Percentiles rank a stretch among this genome's conserved stretches.
phyloP scores from a whole-genome alignment of 2,888 invertebrate genomes.

The Lasioglossum calceatum region DNA sequence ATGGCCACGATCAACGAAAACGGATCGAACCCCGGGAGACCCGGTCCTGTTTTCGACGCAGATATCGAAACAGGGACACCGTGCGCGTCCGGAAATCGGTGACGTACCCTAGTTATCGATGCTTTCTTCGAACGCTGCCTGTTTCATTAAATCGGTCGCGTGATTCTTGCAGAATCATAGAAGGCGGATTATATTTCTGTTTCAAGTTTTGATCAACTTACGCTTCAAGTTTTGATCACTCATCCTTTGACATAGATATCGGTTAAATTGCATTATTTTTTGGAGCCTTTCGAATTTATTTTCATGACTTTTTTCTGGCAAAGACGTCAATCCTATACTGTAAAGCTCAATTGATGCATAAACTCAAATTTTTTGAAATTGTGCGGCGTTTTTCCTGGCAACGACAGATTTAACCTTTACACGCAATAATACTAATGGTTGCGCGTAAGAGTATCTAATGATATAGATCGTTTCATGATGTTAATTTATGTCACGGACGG shows the following conservation, averaged over 20 bases:
- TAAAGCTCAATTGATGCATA: no score
- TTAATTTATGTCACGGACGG: background rate
- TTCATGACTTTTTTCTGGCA: no score
- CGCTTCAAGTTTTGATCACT: no score
- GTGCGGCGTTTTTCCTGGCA: background rate
- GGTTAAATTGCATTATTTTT: no score
- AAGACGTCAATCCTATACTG: no score
- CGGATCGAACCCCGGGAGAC: constrained; percentile 3
- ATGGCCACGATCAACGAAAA: constrained; percentile 54
- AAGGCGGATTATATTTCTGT: no score
- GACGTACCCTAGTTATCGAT: background rate
- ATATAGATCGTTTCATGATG: background rate
- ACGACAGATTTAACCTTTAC: no score
- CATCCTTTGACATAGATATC: no score
- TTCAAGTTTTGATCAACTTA: no score
- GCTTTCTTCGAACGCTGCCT: background rate
- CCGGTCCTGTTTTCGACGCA: constrained; percentile 22
- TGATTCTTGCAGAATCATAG: background rate
- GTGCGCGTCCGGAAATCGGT: background rate
- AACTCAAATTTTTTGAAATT: no score
- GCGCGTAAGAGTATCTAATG: background rate
- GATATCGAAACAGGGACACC: constrained; percentile 47
- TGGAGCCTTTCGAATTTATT: no score
- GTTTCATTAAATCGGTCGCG: background rate
- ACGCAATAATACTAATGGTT: background rate